These are phyloP conservation scores for Aleiodes sp. DNA, from an alignment of 1,140 invertebrate species.

Conservation along the genomic window DNA sequence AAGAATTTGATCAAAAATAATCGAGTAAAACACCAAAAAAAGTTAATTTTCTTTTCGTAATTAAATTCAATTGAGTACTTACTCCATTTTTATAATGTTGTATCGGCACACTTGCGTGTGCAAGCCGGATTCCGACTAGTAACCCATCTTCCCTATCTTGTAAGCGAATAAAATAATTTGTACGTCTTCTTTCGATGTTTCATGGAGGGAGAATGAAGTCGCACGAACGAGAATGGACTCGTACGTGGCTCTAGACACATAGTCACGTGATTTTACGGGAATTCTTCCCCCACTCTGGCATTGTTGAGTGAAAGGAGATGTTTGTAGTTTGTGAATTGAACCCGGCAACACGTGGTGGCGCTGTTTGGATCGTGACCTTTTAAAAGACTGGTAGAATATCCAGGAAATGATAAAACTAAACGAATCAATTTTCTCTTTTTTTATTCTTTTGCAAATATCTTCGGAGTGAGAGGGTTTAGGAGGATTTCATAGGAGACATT, in stretches of 20 bases:
- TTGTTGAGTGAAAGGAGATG: no score
- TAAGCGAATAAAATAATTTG: slow-evolving; percentile 16
- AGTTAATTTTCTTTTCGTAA: neutral
- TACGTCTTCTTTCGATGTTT: slow-evolving; percentile 35
- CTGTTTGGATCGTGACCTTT: no score
- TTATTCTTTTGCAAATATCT: no score
- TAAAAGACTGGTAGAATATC: no score
- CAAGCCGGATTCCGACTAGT: slow-evolving; percentile 55
- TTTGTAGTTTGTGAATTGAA: no score
- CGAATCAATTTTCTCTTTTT: no score
- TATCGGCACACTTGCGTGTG: slow-evolving; percentile 62
- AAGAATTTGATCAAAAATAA: neutral
- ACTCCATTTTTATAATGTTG: slow-evolving; percentile 58
- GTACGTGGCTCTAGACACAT: neutral
- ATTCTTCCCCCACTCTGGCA: neutral
- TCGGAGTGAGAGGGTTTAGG: no score
- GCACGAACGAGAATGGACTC: neutral
- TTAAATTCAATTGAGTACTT: slow-evolving; percentile 38
- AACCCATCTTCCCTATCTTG: slow-evolving; percentile 53
- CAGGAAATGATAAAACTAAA: no score
- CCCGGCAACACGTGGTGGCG: no score
- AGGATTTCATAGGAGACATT: no score
- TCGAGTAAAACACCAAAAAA: neutral
- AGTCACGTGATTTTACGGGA: slow-evolving; percentile 30
- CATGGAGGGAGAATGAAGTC: slow-evolving; percentile 36